Evolutionary conservation across 2,888 invertebrate species (phyloP).

Genomic region (Pedicia rivosa): DNA sequence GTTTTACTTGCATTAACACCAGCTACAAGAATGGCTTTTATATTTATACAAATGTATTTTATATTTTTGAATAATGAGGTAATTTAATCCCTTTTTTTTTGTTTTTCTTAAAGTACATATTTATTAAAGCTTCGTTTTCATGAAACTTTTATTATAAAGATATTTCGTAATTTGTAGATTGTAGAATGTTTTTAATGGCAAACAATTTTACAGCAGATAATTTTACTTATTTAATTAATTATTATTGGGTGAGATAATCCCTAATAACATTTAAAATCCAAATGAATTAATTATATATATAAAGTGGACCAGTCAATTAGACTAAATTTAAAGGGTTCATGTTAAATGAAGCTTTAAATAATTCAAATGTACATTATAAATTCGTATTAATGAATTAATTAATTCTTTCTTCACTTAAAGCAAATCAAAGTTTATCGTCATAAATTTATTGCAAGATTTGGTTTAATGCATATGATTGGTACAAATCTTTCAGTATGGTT

Average conservation of each 20-base stretch:
- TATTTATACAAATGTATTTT: conserved; percentile 96
- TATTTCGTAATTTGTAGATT: background rate
- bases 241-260: too few species aligned
- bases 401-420: conserved; percentile 20
- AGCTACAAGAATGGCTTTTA: conserved; percentile 85
- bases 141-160: background rate
- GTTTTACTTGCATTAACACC: conserved; percentile 80
- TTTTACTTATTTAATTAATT: too few species aligned
- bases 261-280: too few species aligned
- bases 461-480: conserved; percentile 97
- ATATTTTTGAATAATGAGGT: conserved; percentile 96
- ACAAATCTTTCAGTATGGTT: conserved; percentile 97
- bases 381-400: background rate
- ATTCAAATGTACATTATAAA: too few species aligned
- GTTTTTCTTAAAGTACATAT: too few species aligned
- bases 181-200: background rate
- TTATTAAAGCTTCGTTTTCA: too few species aligned
- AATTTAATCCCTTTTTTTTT: too few species aligned
- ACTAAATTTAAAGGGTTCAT: too few species aligned
- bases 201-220: too few species aligned
- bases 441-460: conserved; percentile 80
- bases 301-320: too few species aligned
- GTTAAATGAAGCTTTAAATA: too few species aligned
- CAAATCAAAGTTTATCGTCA: conserved; percentile 86
- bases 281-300: too few species aligned